Evolutionary conservation across 2,888 invertebrate genomes (phyloP).

Genomic region (Azorinus chamasolen): DNA sequence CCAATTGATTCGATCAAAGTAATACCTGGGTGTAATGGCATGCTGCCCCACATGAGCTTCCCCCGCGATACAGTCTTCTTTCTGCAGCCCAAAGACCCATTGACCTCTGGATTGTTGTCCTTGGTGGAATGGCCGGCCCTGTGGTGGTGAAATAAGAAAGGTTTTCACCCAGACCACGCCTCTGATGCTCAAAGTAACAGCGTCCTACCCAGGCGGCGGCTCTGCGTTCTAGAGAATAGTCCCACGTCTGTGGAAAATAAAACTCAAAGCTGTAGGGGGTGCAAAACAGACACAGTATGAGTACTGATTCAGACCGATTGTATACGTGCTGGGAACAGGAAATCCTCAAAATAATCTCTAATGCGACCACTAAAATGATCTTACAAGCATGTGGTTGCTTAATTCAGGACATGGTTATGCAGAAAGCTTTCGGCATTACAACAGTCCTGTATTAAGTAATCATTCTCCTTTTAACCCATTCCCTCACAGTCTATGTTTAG

Average conservation of each 20-base stretch:
- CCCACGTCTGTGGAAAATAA: conserved; percentile 64
- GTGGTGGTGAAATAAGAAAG: conserved; percentile 74
- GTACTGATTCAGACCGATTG: too few relatives aligned
- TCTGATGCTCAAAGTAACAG: conserved; percentile 77
- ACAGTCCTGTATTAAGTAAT: too few relatives aligned
- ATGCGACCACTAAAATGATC: too few relatives aligned
- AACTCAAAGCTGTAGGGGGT: too few relatives aligned
- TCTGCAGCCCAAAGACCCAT: conserved; percentile 77
- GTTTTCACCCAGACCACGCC: conserved; percentile 75
- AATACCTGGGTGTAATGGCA: conserved; percentile 81
- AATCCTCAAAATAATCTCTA: too few relatives aligned
- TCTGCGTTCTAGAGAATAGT: conserved; percentile 58
- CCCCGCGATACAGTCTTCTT: conserved; percentile 69
- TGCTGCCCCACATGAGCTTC: conserved; percentile 66
- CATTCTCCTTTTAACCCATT: too few relatives aligned
- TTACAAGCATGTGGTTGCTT: too few relatives aligned
- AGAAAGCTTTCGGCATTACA: too few relatives aligned
- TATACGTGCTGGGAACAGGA: too few relatives aligned
- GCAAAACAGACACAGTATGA: too few relatives aligned
- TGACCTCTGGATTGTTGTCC: conserved; percentile 58
- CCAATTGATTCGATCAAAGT: background rate
- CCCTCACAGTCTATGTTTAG: too few relatives aligned
- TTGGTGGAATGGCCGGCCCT: conserved; percentile 49
- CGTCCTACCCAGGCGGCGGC: conserved; percentile 71
- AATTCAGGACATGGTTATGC: too few relatives aligned